Percentiles rank a stretch among this genome's conserved stretches.
Evolutionary conservation across 1,140 invertebrate species (phyloP).

Genomic region (Drosophila setifemur): DNA sequence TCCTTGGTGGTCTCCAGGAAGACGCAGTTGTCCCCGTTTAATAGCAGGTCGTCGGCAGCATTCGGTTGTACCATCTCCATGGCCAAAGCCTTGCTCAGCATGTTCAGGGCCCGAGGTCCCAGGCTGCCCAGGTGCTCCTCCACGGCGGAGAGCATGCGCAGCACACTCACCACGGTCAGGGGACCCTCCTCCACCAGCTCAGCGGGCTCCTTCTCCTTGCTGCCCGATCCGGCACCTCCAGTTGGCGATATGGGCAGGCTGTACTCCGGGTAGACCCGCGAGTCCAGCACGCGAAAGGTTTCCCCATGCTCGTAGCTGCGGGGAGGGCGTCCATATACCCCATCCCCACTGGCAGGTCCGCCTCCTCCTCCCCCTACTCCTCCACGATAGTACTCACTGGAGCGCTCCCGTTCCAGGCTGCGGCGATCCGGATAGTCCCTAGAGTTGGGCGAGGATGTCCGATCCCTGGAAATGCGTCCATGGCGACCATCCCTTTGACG

Average conservation of each 20-base stretch:
- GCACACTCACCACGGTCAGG: slow-evolving; percentile 86
- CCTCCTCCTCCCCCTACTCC: slow-evolving; percentile 7
- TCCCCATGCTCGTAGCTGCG: slow-evolving; percentile 39
- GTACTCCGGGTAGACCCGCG: slow-evolving; percentile 62
- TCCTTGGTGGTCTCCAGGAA: slow-evolving; percentile 92
- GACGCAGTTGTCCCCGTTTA: slow-evolving; percentile 87
- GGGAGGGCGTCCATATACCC: slow-evolving; percentile 21
- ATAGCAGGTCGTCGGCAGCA: slow-evolving; percentile 88
- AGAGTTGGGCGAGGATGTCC: neutral
- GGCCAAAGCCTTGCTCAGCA: slow-evolving; percentile 88
- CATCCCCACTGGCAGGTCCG: slow-evolving; percentile 2
- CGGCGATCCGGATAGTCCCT: slow-evolving; percentile 3
- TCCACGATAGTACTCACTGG: slow-evolving; percentile 23
- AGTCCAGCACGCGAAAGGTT: slow-evolving; percentile 56
- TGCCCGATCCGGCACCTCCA: neutral
- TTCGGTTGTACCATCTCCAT: slow-evolving; percentile 88
- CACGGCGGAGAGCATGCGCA: slow-evolving; percentile 89
- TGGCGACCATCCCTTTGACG: slow-evolving; percentile 4
- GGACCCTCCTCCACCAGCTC: slow-evolving; percentile 67
- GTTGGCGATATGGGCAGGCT: slow-evolving; percentile 37
- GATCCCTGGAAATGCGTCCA: neutral
- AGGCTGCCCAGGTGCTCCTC: slow-evolving; percentile 91
- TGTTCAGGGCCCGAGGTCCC: slow-evolving; percentile 89
- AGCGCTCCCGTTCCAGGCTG: slow-evolving; percentile 29
- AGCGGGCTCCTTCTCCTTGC: slow-evolving; percentile 24